Conservation (phyloP, 2,797 vertebrate species). For the Paratrypauchen microcephalus region DNA sequence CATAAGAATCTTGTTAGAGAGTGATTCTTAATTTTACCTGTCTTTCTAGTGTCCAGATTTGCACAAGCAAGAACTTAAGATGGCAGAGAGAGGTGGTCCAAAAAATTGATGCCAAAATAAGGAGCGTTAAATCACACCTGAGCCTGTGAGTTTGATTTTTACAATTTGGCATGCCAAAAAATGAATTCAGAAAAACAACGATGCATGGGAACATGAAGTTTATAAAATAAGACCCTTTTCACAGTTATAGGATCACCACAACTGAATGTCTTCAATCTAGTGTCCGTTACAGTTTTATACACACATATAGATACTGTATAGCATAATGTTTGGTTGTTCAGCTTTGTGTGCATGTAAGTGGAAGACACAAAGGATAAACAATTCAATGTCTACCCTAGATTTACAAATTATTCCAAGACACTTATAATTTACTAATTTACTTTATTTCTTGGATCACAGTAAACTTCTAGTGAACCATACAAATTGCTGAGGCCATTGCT, state of each 20-base stretch:
- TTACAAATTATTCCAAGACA: conserved; percentile 15
- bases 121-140: not conserved
- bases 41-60: not conserved
- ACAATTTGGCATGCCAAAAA: not conserved
- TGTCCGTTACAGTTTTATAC: not conserved
- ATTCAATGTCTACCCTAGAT: not conserved
- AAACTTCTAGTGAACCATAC: conserved; percentile 32
- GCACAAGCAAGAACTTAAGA: not conserved
- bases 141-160: not conserved
- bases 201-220: not conserved
- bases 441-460: conserved; percentile 28
- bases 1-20: not conserved
- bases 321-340: not conserved
- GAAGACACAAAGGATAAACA: not conserved
- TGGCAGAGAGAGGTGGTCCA: not conserved
- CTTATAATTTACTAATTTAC: conserved; percentile 25
- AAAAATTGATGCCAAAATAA: not conserved
- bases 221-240: not conserved
- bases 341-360: not conserved
- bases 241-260: not conserved
- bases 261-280: not conserved
- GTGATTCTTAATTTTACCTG: not conserved
- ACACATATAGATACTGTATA: no score
- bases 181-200: not conserved
- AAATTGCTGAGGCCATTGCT: conserved; percentile 29